These are phyloP conservation scores for Pachycephus smyrnensis DNA, from an alignment of 2,888 invertebrate genomes.

Conservation along the genomic window DNA sequence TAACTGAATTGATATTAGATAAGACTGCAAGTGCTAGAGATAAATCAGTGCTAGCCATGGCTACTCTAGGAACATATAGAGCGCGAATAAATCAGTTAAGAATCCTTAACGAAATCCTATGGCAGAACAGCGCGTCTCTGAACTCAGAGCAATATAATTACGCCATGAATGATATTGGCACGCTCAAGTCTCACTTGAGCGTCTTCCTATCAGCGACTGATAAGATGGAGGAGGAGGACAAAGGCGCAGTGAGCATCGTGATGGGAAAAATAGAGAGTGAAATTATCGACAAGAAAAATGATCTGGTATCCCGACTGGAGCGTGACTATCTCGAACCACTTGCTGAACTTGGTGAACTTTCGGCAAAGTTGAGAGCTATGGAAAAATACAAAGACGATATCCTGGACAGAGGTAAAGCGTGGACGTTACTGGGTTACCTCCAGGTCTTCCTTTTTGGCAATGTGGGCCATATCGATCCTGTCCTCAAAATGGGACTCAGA, in stretches of 20 bases:
- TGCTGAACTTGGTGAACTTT: constrained; percentile 21
- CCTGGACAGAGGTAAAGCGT: constrained; percentile 48
- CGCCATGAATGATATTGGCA: constrained; percentile 45
- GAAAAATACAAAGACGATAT: constrained; percentile 16
- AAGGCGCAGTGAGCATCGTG: constrained; percentile 11
- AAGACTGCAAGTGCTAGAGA: constrained; percentile 29
- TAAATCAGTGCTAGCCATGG: constrained; percentile 53
- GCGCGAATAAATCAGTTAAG: constrained; percentile 69
- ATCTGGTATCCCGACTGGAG: constrained; percentile 8
- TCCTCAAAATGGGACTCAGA: constrained; percentile 81
- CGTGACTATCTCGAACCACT: constrained; percentile 7
- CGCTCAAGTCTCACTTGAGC: constrained; percentile 37
- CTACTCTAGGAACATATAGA: constrained; percentile 69
- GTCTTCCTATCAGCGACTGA: constrained; percentile 36
- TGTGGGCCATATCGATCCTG: constrained; percentile 78
- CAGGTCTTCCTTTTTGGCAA: constrained; percentile 53
- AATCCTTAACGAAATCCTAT: constrained; percentile 70
- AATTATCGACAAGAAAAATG: constrained; percentile 8
- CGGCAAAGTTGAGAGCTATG: constrained; percentile 22
- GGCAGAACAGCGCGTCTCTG: constrained; percentile 73
- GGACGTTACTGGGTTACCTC: constrained; percentile 56
- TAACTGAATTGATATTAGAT: constrained; percentile 23
- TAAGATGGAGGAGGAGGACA: constrained; percentile 9
- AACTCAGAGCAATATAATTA: constrained; percentile 67
- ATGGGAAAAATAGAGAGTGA: constrained; percentile 16